Evolutionary conservation across 1,140 invertebrate genomes (phyloP), one percentile per base, ranked within the genome.

Genomic region (Aphelenchoides besseyi): DNA sequence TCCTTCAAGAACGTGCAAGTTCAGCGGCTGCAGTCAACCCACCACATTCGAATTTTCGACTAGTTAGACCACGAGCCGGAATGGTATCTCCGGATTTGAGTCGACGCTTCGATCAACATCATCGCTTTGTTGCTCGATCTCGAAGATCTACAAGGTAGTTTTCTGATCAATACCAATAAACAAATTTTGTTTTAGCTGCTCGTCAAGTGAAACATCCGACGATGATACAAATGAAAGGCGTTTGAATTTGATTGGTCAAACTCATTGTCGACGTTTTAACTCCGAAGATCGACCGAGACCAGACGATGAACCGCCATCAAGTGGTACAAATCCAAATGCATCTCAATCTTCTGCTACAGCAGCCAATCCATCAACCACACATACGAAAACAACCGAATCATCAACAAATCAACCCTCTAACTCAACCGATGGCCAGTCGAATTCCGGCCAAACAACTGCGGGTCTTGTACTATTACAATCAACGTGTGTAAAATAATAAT

Each of bases 81-180:
- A 62, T 81, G 23, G 73, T 78, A 5, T 81, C 77, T 2, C 79
- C 79, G 0, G 79, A 80, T 63, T 59, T 80, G 33, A 48, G 48
- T 30, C 69, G 75, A 12, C 35, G 78, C 26, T 69, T 68, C 16
- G 77, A 81, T 41, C 62, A 71, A 32, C 78, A 78, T 8, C 69
- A 75, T 29, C 72, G 70, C 18, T n/a, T 74, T 26, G 54, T 79
- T 12, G 52, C 37, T 2, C 64, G 70, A 54, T 55, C 74, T 9
- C 68, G 72, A 30, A 53, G 79, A 41, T 76, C 71, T 3, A 79
- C 79, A 2, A 82, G 77, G 67, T 66, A 30, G 29, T 59, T 16
- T 1, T 12, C 48, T n/a, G 41, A 1, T 66, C 8, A 64, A 52
- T n/a, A 8, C 12, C 12, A 1, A 26, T 52, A 26, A 57, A 18